These are phyloP conservation scores for Corydoras maculifer DNA, from an alignment of 2,113 vertebrate species.

Conservation along the genomic window DNA sequence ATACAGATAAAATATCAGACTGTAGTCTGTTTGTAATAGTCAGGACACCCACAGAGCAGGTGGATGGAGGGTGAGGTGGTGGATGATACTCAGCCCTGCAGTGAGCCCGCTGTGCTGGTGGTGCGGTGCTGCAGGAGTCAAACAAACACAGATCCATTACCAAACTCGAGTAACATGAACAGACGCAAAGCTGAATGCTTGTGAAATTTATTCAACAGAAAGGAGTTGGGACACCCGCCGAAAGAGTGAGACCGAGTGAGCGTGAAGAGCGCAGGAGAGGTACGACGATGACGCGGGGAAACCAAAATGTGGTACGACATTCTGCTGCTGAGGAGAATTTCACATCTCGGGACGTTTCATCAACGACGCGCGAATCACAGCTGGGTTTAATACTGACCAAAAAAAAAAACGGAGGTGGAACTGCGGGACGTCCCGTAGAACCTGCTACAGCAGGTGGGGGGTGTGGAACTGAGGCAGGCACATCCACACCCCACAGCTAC, in stretches of 20 bases:
- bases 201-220: constrained; percentile 89
- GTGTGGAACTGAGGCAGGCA: background rate
- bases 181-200: constrained; percentile 66
- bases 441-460: constrained; percentile 1
- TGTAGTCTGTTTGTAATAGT: no score
- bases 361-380: background rate
- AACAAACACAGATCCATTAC: background rate
- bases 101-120: no score
- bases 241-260: constrained; percentile 46
- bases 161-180: background rate
- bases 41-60: no score
- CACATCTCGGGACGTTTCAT: background rate
- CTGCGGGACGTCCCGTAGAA: background rate
- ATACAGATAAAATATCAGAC: no score
- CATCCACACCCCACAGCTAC: background rate
- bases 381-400: background rate
- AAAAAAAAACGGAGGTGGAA: background rate
- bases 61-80: no score
- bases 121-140: background rate
- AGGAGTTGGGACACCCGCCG: constrained; percentile 86
- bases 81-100: no score
- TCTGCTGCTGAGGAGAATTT: constrained; percentile 4
- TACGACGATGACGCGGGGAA: background rate
- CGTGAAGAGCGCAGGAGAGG: background rate
- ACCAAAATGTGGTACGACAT: background rate